Evolutionary conservation across 2,888 invertebrate species (phyloP), one percentile per base, ranked within the genome.

Genomic region (Phalera bucephala): DNA sequence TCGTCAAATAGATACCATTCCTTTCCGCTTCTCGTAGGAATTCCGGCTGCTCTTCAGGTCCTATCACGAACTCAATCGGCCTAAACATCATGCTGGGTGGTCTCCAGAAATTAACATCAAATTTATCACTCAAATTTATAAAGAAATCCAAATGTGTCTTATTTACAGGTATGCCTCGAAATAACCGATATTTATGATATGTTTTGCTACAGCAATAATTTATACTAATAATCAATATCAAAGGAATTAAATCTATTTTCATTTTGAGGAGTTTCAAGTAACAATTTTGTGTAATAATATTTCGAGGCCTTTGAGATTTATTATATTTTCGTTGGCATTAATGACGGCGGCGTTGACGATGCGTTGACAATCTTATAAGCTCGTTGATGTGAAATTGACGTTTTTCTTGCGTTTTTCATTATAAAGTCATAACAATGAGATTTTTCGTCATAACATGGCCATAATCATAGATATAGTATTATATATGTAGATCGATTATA

Each of bases 31-130:
- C 55, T 5, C 15, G 36, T 1, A 66, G 12, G 10, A 87, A 78
- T 0, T 13, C 1, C 0, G 32, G 7, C 9, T 58, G 69, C 1
- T 68, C 43, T 0, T 53, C 50, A 8, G 86, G 87, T 0, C 53
- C 44, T 9, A 84, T 57, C 0, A 74, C 39, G 20, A 88, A 81
- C 3, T 87, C 84, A 0, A 80, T 65, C 0, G 80, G 72, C 32
- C 47, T 73, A 8, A 67, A 36, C 1, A 78, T 2, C 0, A 31
- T 0, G 0, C 76, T 74, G 0, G 85, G 80, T 0, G 39, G 32
- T 14, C 69, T 73, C 88, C 88, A 88, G 36, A 59, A 80, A 21
- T 76, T 71, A 0, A 76, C 67, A 17, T 72, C 59, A 32, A 62
- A 69, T 0, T 31, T 8, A 0, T 42, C 11, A 1, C 40, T 57